phyloP scores from a whole-genome alignment of 1,140 invertebrate genomes.

The Pentalonia nigronervosa region DNA sequence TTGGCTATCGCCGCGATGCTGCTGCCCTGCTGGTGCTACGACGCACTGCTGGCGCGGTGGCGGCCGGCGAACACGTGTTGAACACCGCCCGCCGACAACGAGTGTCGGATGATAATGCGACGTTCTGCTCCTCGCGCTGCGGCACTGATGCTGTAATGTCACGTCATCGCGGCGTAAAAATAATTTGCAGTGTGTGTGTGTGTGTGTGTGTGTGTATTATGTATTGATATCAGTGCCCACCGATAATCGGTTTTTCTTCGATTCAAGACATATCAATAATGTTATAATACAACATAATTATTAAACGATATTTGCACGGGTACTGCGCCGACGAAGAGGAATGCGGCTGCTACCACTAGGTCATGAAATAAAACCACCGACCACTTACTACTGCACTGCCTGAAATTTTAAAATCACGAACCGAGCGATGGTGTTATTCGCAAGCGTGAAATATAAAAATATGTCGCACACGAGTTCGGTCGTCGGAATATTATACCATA shows the following conservation, averaged over 20 bases:
- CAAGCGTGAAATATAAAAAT: background rate
- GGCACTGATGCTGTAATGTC: background rate
- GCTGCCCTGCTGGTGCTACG: background rate
- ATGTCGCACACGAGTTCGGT: too few species aligned
- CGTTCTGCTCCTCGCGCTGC: background rate
- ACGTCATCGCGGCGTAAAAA: background rate
- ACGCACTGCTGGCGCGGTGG: background rate
- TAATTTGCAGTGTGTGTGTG: background rate
- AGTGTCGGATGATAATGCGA: background rate
- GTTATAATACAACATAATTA: too few species aligned
- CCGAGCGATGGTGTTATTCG: too few species aligned
- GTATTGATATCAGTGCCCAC: background rate
- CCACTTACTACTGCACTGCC: too few species aligned
- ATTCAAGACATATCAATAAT: background rate
- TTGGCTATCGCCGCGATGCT: background rate
- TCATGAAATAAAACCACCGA: too few species aligned
- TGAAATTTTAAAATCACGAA: too few species aligned
- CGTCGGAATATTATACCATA: too few species aligned
- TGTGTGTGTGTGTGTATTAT: background rate
- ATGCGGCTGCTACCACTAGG: too few species aligned
- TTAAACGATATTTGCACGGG: too few species aligned
- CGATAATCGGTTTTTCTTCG: background rate
- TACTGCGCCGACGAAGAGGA: too few species aligned
- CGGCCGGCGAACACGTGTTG: constrained; percentile 29
- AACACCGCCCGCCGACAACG: background rate